phyloP scores from a whole-genome alignment of 2,113 vertebrate genomes.

The Heterotilapia buettikoferi region DNA sequence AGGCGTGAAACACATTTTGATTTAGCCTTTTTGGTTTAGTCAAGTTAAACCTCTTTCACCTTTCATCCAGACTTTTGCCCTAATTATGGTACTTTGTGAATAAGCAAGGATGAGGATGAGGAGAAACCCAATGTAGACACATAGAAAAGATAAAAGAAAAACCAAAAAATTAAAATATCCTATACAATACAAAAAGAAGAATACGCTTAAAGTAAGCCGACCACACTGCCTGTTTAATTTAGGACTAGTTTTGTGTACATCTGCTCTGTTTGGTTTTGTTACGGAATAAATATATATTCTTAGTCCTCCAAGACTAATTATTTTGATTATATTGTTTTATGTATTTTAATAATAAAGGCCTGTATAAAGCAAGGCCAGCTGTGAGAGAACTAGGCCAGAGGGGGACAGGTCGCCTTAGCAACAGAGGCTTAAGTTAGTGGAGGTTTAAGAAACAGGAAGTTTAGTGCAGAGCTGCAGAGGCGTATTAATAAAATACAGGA shows the following conservation, averaged over 20 bases:
- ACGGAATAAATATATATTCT: too few species aligned
- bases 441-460: too few species aligned
- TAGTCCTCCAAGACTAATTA: too few species aligned
- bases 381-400: too few species aligned
- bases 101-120: neutral
- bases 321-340: too few species aligned
- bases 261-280: neutral
- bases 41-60: neutral
- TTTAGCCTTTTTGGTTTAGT: neutral
- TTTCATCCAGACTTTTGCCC: neutral
- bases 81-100: neutral
- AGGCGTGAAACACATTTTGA: neutral
- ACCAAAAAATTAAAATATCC: rapidly evolving
- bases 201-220: neutral
- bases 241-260: rapidly evolving
- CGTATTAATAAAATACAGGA: too few species aligned
- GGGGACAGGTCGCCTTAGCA: too few species aligned
- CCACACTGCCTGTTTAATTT: neutral
- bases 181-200: neutral
- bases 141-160: neutral
- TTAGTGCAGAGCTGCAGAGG: too few species aligned
- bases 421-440: too few species aligned
- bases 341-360: too few species aligned
- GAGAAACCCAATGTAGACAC: neutral
- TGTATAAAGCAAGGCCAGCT: too few species aligned